Percentiles rank a stretch among this genome's conserved stretches.
phyloP scores from a whole-genome alignment of 1,140 invertebrate species.

The Melitaea cinxia region DNA sequence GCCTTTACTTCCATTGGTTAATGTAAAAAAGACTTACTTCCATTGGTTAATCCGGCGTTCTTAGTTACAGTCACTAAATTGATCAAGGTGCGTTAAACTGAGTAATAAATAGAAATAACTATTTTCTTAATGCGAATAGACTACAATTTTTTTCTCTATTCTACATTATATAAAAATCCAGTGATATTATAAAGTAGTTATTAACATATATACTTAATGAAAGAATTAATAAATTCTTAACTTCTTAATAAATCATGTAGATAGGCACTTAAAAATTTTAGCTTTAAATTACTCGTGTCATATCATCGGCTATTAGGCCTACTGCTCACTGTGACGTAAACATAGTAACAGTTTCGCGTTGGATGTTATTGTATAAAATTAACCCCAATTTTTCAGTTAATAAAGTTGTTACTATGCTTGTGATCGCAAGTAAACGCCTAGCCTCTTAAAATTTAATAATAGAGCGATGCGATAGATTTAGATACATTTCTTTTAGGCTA shows the following conservation, averaged over 20 bases:
- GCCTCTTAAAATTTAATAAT: constrained; percentile 16
- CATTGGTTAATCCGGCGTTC: too few relatives aligned
- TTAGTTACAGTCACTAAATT: too few relatives aligned
- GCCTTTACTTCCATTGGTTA: too few relatives aligned
- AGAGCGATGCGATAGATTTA: constrained; percentile 15
- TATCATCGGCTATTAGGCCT: constrained; percentile 49
- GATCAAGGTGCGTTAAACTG: too few relatives aligned
- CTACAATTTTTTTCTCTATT: constrained; percentile 8
- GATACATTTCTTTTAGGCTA: not conserved
- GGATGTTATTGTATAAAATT: too few relatives aligned
- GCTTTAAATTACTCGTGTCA: constrained; percentile 56
- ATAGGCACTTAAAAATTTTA: constrained; percentile 66
- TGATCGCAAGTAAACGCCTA: constrained; percentile 11
- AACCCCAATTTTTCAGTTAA: too few relatives aligned
- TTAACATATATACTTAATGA: constrained; percentile 22
- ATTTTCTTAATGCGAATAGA: too few relatives aligned
- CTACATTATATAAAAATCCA: constrained; percentile 17
- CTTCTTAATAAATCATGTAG: constrained; percentile 43
- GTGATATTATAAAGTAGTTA: constrained; percentile 29
- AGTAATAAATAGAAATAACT: too few relatives aligned
- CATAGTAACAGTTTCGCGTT: not conserved
- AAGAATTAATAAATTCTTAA: constrained; percentile 25
- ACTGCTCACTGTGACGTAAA: constrained; percentile 3
- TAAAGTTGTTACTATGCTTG: not conserved
- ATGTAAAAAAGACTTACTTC: too few relatives aligned